Conservation (phyloP, 2,113 vertebrate species). For the Gasterosteus aculeatus region DNA sequence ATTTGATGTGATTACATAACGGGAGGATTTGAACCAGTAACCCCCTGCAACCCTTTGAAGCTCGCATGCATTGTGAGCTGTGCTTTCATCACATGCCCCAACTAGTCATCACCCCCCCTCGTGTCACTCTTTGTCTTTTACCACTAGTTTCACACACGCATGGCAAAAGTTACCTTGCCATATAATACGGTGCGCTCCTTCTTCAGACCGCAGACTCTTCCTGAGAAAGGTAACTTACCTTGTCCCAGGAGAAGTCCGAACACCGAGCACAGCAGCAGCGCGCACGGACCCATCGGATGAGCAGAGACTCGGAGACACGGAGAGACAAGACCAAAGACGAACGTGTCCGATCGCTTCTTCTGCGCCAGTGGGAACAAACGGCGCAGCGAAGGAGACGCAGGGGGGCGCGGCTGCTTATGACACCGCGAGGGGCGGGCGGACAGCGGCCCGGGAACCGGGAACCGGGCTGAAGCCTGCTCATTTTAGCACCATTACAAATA, state of each 20-base stretch:
- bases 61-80: conserved; percentile 14
- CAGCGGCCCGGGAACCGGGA: not conserved
- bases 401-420: conserved; percentile 69
- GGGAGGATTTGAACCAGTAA: not conserved
- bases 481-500: not conserved
- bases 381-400: conserved; percentile 46
- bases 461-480: not conserved
- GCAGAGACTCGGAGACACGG: not conserved
- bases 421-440: conserved; percentile 62
- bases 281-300: conserved; percentile 70
- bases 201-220: no score
- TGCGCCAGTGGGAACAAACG: conserved; percentile 18
- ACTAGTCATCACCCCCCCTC: conserved; percentile 57
- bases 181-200: not conserved
- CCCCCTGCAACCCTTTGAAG: conserved; percentile 40
- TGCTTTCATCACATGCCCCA: conserved; percentile 59
- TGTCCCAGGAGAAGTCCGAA: conserved; percentile 72
- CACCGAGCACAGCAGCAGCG: conserved; percentile 71
- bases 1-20: not conserved
- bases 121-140: conserved; percentile 22
- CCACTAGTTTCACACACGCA: not conserved
- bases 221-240: conserved; percentile 73
- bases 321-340: not conserved
- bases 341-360: not conserved
- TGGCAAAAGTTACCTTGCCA: not conserved